phyloP scores from a whole-genome alignment of 1,140 invertebrate genomes.

The Drosophila ogumai region DNA sequence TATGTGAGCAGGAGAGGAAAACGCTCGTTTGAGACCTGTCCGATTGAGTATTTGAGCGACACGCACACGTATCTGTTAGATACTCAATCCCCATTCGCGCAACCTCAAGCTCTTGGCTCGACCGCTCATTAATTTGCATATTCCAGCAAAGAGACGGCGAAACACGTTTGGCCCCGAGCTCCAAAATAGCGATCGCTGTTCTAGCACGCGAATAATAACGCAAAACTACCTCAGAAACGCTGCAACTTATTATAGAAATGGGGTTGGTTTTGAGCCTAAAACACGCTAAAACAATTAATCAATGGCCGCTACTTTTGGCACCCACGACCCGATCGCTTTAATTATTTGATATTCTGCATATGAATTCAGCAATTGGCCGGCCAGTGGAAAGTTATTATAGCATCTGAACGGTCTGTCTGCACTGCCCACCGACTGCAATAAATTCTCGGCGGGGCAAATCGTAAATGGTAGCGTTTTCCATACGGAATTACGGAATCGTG shows the following conservation, averaged over 20 bases:
- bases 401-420: constrained; percentile 53
- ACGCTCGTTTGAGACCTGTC: constrained; percentile 26
- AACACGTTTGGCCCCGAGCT: constrained; percentile 42
- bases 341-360: constrained; percentile 54
- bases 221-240: constrained; percentile 23
- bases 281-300: constrained; percentile 58
- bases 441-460: constrained; percentile 46
- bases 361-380: background rate
- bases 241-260: constrained; percentile 31
- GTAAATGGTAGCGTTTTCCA: constrained; percentile 28
- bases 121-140: constrained; percentile 74
- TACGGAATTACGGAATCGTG: constrained; percentile 62
- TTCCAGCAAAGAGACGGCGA: constrained; percentile 43
- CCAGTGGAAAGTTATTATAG: constrained; percentile 57
- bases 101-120: constrained; percentile 5
- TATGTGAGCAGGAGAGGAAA: constrained; percentile 29
- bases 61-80: constrained; percentile 66
- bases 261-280: constrained; percentile 8
- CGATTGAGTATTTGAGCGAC: constrained; percentile 72
- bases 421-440: constrained; percentile 80
- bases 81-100: constrained; percentile 36
- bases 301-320: constrained; percentile 47
- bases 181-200: constrained; percentile 50
- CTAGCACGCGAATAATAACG: constrained; percentile 58
- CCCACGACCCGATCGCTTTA: constrained; percentile 57